Percentiles rank a stretch among this genome's conserved stretches.
phyloP scores from a whole-genome alignment of 2,888 invertebrate species.

The Timema cristinae region DNA sequence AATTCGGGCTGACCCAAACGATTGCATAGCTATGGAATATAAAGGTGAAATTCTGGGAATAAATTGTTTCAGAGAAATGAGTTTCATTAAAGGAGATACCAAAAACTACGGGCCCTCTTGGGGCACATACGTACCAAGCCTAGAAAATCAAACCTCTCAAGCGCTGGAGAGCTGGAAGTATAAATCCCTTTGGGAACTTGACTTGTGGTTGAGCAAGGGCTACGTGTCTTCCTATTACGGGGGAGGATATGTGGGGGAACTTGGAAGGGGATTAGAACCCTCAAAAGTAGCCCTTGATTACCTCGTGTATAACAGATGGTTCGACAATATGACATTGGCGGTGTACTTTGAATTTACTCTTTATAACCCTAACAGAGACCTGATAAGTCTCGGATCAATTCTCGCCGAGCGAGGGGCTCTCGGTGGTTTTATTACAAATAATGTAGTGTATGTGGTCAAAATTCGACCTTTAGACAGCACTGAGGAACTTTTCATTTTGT shows the following conservation, averaged over 20 bases:
- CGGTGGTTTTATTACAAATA: conserved; percentile 3
- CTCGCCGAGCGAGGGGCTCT: conserved; percentile 2
- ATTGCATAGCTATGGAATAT: not conserved
- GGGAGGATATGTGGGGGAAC: conserved; percentile 18
- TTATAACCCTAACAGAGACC: conserved; percentile 19
- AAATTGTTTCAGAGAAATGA: too few relatives aligned
- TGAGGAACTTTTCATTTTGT: not conserved
- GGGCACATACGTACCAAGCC: not conserved
- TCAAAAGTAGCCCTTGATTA: not conserved
- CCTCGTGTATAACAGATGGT: conserved; percentile 10
- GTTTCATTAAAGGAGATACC: not conserved
- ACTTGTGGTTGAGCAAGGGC: not conserved
- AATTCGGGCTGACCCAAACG: too few relatives aligned
- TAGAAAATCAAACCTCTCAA: not conserved
- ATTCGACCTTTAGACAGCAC: not conserved
- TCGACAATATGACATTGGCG: conserved; percentile 19
- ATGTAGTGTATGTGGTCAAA: not conserved
- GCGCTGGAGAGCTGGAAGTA: not conserved
- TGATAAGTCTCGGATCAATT: not conserved
- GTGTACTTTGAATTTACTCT: conserved; percentile 18
- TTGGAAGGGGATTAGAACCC: not conserved
- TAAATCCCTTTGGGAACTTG: conserved; percentile 5
- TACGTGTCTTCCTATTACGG: conserved; percentile 13
- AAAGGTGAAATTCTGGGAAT: too few relatives aligned
- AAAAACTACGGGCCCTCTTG: not conserved